phyloP scores from a whole-genome alignment of 2,888 invertebrate genomes.

The Pachycephus smyrnensis region DNA sequence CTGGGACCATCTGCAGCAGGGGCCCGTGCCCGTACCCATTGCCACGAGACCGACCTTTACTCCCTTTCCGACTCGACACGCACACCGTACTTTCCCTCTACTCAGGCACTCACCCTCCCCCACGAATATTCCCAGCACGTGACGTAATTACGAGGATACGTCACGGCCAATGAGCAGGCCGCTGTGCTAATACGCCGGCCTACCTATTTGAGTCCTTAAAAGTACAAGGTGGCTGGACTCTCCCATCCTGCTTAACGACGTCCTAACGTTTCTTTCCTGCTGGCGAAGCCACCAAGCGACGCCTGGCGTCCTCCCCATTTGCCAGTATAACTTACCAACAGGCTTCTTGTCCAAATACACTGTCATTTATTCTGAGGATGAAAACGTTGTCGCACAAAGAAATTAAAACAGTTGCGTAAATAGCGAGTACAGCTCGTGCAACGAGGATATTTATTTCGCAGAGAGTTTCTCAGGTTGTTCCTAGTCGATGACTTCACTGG shows the following conservation, averaged over 20 bases:
- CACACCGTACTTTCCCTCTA: neutral
- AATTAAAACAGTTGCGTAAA: too few relatives aligned
- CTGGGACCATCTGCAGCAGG: conserved; percentile 55
- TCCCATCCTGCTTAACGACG: too few relatives aligned
- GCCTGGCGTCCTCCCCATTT: too few relatives aligned
- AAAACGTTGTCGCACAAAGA: too few relatives aligned
- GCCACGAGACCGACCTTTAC: conserved; percentile 49
- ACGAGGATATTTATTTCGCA: neutral
- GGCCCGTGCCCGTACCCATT: conserved; percentile 38
- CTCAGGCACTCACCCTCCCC: neutral
- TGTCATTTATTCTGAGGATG: too few relatives aligned
- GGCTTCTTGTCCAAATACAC: too few relatives aligned
- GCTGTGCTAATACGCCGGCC: neutral
- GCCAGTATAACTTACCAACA: too few relatives aligned
- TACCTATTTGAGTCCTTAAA: neutral
- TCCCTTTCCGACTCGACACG: conserved; percentile 8
- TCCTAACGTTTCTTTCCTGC: too few relatives aligned
- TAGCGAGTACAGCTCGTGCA: too few relatives aligned
- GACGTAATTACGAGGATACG: conserved; percentile 29
- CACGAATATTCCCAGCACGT: conserved; percentile 25
- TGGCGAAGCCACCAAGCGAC: too few relatives aligned
- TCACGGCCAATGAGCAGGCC: conserved; percentile 23
- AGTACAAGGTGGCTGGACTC: conserved; percentile 1
- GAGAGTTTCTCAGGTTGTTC: neutral
- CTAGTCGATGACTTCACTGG: conserved; percentile 31